Base-by-base conservation (phyloP, 92 coral and sea anemone genomes). In the Palythoa heliodiscus region DNA sequence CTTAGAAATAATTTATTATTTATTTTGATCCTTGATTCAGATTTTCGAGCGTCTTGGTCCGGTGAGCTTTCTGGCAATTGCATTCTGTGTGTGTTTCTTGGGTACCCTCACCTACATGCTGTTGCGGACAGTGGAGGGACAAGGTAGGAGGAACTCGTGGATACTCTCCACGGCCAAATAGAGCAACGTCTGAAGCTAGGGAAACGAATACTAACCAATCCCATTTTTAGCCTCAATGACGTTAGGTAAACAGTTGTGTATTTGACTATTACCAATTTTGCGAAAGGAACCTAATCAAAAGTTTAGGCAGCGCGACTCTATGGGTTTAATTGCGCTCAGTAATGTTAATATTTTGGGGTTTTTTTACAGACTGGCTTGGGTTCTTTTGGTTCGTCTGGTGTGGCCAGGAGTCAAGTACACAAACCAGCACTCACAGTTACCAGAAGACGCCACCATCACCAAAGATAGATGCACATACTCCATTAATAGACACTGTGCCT, bases 11-110 rank as follows among this genome's bases (percentile, higher is more conserved):
- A 47, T 9, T 22, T 13, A 16, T 60, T 20, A 38, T 68, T 38
- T 9, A 23, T 52, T 38, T 39, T 69, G 70, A 61, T 74, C 4
- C 54, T 25, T 17, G 25, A 37, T 89, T 38, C 70, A 96, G 99
- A 92, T 96, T 61, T 96, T 96, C 67, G 95, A 95, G 77, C 92
- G 98, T 71, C 95, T 89, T 19, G 99, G 99, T 69, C 98, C 99
- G 19, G 95, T 94, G 57, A 95, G 98, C 87, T 96, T 96, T 82
- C 91, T 96, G 47, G 93, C 93, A 50, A 95, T 94, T 69, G 98
- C 98, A 12, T 93, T 94, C 90, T 91, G 95, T 87, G 95, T 96
- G 86, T 92, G 98, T 76, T 85, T 96, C 14, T 78, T 96, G 88
- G 98, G 98, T 9, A 83, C 93, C 69, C 89, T 95, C 75, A 93